Evolutionary conservation across 2,888 invertebrate genomes (phyloP).

Genomic region (Ceratothoa steindachneri): DNA sequence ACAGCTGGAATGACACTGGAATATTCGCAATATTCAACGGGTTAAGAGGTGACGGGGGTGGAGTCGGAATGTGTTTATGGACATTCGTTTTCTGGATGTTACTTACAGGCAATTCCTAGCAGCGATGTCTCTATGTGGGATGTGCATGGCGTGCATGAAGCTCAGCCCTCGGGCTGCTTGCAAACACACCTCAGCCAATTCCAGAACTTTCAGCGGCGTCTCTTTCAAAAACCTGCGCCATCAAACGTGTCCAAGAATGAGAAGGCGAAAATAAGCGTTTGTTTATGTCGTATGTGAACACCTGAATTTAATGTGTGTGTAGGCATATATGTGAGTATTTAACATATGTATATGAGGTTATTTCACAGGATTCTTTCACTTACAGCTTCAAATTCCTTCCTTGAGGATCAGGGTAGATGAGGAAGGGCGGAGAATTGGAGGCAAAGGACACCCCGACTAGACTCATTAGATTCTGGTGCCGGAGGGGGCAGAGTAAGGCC

Average conservation of each 20-base stretch:
- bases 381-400: conserved; percentile 40
- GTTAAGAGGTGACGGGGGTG: too few relatives aligned
- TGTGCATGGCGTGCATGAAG: conserved; percentile 48
- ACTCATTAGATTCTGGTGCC: conserved; percentile 41
- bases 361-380: conserved; percentile 3
- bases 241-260: too few relatives aligned
- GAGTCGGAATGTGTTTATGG: neutral
- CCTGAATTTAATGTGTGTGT: too few relatives aligned
- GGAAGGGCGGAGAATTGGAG: conserved; percentile 37
- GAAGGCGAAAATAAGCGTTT: too few relatives aligned
- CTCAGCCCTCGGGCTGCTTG: conserved; percentile 48
- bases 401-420: conserved; percentile 45
- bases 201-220: conserved; percentile 28
- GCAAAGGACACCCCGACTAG: conserved; percentile 43
- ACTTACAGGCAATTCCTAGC: conserved; percentile 49
- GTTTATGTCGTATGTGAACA: too few relatives aligned
- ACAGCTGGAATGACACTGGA: too few relatives aligned
- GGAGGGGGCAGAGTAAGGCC: conserved; percentile 33
- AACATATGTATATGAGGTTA: neutral
- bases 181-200: conserved; percentile 48
- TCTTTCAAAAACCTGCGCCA: neutral
- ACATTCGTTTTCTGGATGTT: neutral
- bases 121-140: conserved; percentile 49
- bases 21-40: too few relatives aligned
- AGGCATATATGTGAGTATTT: neutral